Evolutionary conservation across 2,888 invertebrate species (phyloP).

Genomic region (Daptonema setosum): DNA sequence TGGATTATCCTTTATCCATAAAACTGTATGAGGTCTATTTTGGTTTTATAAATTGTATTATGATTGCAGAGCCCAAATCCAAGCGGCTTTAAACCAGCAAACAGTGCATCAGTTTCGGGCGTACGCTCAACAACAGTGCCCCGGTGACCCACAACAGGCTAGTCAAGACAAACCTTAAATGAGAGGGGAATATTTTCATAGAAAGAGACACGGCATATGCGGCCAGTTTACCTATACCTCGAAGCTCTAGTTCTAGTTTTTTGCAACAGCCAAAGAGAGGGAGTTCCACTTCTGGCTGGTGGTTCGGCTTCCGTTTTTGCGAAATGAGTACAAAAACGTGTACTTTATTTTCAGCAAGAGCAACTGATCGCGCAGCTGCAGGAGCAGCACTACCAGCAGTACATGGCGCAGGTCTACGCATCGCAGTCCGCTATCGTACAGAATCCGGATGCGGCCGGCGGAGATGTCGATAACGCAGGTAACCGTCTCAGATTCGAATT

Average conservation of each 20-base stretch:
- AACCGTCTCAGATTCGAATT: no score
- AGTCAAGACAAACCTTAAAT: no score
- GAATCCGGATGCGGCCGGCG: slow-evolving; percentile 28
- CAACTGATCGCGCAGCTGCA: slow-evolving; percentile 77
- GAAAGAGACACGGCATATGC: no score
- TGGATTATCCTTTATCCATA: no score
- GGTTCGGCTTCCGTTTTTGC: no score
- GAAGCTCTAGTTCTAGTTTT: no score
- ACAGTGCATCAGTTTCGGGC: slow-evolving; percentile 59
- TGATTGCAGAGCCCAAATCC: slow-evolving; percentile 43
- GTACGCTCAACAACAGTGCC: slow-evolving; percentile 75
- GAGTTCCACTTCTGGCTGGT: no score
- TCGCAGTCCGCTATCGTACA: slow-evolving; percentile 32
- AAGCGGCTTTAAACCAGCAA: slow-evolving; percentile 74
- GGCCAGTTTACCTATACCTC: no score
- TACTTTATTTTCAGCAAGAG: slow-evolving; percentile 68
- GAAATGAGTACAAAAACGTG: no score
- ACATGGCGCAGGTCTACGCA: slow-evolving; percentile 61
- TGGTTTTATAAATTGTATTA: background rate
- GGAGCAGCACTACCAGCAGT: slow-evolving; percentile 95
- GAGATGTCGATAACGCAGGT: background rate
- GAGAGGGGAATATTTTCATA: no score
- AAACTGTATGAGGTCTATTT: no score
- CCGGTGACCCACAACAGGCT: slow-evolving; percentile 40
- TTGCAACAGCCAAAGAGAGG: no score